phyloP scores from a whole-genome alignment of 1,140 invertebrate genomes.

The Tribolium castaneum region DNA sequence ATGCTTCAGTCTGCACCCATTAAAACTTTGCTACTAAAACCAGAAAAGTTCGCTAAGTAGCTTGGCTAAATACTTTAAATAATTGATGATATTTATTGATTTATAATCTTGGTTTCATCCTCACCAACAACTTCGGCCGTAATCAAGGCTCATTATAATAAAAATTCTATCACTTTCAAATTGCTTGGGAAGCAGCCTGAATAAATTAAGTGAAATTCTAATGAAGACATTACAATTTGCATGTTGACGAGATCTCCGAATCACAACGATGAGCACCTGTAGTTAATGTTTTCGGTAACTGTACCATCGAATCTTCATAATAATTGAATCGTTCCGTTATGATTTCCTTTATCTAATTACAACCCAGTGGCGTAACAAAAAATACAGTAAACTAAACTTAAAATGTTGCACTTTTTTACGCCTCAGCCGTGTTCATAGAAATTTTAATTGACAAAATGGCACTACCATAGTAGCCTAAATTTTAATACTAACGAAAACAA shows the following conservation, averaged over 20 bases:
- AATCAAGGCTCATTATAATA: constrained; percentile 30
- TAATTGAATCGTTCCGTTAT: constrained; percentile 37
- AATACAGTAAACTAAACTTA: too few relatives aligned
- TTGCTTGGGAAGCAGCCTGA: constrained; percentile 14
- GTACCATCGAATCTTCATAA: neutral
- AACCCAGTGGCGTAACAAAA: neutral
- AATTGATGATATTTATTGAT: constrained; percentile 41
- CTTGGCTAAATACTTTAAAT: constrained; percentile 35
- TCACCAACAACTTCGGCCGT: neutral
- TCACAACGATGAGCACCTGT: constrained; percentile 23
- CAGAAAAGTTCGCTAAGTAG: constrained; percentile 36
- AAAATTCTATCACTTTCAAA: constrained; percentile 33
- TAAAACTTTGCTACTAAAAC: constrained; percentile 32
- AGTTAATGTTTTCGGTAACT: constrained; percentile 29
- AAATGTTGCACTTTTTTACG: too few relatives aligned
- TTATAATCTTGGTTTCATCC: constrained; percentile 21
- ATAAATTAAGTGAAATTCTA: constrained; percentile 30
- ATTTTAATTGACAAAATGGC: too few relatives aligned
- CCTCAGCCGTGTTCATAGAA: too few relatives aligned
- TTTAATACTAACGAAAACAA: too few relatives aligned
- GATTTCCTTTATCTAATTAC: constrained; percentile 36
- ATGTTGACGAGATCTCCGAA: constrained; percentile 18
- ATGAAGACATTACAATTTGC: constrained; percentile 32
- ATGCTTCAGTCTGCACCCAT: neutral
- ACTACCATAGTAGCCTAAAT: too few relatives aligned